Evolutionary conservation across 2,888 invertebrate species (phyloP).

Genomic region (Drosophila basisetae): DNA sequence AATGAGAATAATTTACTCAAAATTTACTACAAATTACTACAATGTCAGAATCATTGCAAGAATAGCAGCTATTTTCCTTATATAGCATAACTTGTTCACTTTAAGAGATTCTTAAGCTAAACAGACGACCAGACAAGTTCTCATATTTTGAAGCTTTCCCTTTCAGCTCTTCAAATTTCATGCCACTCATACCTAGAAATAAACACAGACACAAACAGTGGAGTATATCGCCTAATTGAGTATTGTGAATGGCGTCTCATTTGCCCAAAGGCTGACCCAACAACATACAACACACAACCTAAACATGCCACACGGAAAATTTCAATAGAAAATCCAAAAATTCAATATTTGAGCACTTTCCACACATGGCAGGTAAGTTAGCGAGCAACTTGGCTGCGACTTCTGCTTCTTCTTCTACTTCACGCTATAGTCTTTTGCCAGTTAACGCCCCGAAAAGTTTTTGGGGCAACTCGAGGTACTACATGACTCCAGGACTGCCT

Average conservation of each 20-base stretch:
- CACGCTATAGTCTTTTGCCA: constrained; percentile 69
- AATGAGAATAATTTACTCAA: neutral
- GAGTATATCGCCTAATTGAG: constrained; percentile 66
- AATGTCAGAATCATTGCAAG: neutral
- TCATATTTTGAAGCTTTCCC: constrained; percentile 26
- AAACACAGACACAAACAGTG: constrained; percentile 21
- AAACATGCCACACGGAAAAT: constrained; percentile 30
- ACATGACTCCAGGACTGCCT: constrained; percentile 16
- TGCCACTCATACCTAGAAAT: neutral
- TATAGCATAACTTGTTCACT: neutral
- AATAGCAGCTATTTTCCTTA: neutral
- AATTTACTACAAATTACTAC: neutral
- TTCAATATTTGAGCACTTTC: constrained; percentile 76
- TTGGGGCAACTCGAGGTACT: constrained; percentile 22
- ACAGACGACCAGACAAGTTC: neutral
- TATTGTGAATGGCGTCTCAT: constrained; percentile 60
- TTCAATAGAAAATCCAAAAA: constrained; percentile 78
- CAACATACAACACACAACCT: constrained; percentile 19
- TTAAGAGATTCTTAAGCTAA: neutral
- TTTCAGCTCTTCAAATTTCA: constrained; percentile 13
- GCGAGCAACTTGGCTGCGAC: constrained; percentile 34
- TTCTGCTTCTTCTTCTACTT: neutral
- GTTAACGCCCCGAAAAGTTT: constrained; percentile 68
- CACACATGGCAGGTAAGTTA: constrained; percentile 40
- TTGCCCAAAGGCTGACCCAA: constrained; percentile 64